Percentiles rank a stretch among this genome's conserved stretches.
Evolutionary conservation across 1,140 invertebrate species (phyloP).

Genomic region (Apis cerana): DNA sequence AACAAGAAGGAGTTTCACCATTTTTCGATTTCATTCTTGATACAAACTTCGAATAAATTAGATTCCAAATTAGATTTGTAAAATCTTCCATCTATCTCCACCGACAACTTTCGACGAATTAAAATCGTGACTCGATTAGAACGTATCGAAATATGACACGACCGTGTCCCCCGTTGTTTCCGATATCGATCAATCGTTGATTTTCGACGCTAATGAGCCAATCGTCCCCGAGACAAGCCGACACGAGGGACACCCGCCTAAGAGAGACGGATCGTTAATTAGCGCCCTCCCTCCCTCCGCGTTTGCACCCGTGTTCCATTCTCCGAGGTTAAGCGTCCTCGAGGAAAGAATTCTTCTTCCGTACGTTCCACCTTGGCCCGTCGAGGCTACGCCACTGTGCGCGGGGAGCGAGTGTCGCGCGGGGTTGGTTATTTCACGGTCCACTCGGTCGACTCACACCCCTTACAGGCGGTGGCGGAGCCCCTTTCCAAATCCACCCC

Average conservation of each 20-base stretch:
- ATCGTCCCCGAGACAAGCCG: not conserved
- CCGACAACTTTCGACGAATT: too few species aligned
- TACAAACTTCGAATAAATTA: too few species aligned
- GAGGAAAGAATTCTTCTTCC: conserved; percentile 24
- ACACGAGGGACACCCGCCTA: not conserved
- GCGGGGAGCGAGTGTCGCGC: conserved; percentile 71
- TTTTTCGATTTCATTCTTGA: too few species aligned
- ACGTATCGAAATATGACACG: too few species aligned
- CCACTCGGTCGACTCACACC: conserved; percentile 79
- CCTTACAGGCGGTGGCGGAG: conserved; percentile 63
- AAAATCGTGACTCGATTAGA: too few species aligned
- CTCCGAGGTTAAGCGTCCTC: conserved; percentile 19
- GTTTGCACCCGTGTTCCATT: conserved; percentile 13
- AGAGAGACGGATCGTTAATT: conserved; percentile 51
- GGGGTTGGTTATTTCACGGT: conserved; percentile 81
- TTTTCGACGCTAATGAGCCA: conserved; percentile 41
- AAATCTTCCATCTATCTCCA: too few species aligned
- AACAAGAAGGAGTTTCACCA: too few species aligned
- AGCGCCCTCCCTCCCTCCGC: not conserved
- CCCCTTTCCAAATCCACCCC: conserved; percentile 75
- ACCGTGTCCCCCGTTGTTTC: too few species aligned
- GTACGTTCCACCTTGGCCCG: not conserved
- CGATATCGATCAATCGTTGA: conserved; percentile 18
- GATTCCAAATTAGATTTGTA: too few species aligned
- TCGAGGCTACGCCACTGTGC: conserved; percentile 72